A percentile compares a stretch with the other conserved stretches of the same genome.
Conservation (phyloP, 2,113 vertebrate species). For the Tetraodon nigroviridis region DNA sequence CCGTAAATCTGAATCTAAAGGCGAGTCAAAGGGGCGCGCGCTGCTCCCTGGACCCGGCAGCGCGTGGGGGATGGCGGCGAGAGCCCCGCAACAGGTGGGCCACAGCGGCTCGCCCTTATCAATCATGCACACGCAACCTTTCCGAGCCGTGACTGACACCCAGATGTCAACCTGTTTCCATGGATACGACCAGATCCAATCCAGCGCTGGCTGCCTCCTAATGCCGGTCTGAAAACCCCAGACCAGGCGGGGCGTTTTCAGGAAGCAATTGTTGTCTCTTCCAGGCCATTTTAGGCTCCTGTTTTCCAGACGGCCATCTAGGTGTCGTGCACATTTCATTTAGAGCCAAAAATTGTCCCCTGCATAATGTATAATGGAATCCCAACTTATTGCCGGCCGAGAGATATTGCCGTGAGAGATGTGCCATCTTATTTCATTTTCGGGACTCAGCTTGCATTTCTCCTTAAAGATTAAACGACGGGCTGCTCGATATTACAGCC, state of each 20-base stretch:
- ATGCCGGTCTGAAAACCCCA: constrained; percentile 33
- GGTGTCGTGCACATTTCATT: constrained; percentile 56
- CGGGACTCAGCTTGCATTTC: constrained; percentile 55
- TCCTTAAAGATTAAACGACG: constrained; percentile 53
- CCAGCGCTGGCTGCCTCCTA: constrained; percentile 25
- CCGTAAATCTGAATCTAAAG: not conserved
- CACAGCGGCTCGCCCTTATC: constrained; percentile 37
- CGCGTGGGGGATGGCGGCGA: not conserved
- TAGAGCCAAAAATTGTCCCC: constrained; percentile 58
- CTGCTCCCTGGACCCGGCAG: too few relatives aligned
- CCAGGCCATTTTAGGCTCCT: constrained; percentile 36
- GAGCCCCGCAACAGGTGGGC: constrained; percentile 4
- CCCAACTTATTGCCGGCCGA: constrained; percentile 52
- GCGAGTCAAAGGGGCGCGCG: too few relatives aligned
- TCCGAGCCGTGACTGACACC: constrained; percentile 36
- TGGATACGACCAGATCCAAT: constrained; percentile 53
- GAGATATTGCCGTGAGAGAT: constrained; percentile 47
- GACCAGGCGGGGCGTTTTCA: constrained; percentile 25
- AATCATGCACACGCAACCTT: constrained; percentile 58
- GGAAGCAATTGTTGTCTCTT: constrained; percentile 34
- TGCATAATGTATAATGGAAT: constrained; percentile 69
- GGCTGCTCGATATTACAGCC: constrained; percentile 51
- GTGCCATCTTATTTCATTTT: constrained; percentile 40
- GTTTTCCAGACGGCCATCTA: constrained; percentile 38
- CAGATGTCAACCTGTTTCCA: constrained; percentile 58